A percentile compares a stretch with the other conserved stretches of the same genome.
phyloP scores from a whole-genome alignment of 2,888 invertebrate genomes.

The Drosophila prolongata region DNA sequence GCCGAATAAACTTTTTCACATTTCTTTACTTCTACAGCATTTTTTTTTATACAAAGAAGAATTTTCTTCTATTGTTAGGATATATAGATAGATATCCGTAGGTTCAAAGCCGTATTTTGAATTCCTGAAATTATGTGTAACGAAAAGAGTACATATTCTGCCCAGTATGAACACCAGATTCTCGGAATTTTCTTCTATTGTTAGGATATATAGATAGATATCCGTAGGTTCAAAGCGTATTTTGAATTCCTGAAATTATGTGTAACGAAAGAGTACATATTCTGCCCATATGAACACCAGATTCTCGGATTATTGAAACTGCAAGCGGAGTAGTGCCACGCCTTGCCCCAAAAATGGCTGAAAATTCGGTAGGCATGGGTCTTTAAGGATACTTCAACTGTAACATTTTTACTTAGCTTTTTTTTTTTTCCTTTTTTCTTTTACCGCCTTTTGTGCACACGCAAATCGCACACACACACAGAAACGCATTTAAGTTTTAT shows the following conservation, averaged over 20 bases:
- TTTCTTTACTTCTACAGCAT: too few relatives aligned
- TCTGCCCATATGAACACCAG: too few relatives aligned
- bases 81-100: neutral
- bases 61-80: too few relatives aligned
- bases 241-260: neutral
- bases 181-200: too few relatives aligned
- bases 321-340: slow-evolving; percentile 1
- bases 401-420: neutral
- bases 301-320: too few relatives aligned
- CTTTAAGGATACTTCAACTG: neutral
- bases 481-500: slow-evolving; percentile 34
- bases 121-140: neutral
- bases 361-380: neutral
- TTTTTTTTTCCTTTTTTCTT: neutral
- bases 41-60: too few relatives aligned
- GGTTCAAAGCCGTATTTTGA: neutral
- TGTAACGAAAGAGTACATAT: neutral
- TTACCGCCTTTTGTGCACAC: slow-evolving; percentile 20
- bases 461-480: slow-evolving; percentile 16
- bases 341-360: neutral
- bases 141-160: neutral
- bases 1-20: neutral
- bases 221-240: neutral
- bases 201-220: neutral
- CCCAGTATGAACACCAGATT: too few relatives aligned